Base-by-base conservation (phyloP, 2,888 invertebrate species). In the Apamea epomidion region DNA sequence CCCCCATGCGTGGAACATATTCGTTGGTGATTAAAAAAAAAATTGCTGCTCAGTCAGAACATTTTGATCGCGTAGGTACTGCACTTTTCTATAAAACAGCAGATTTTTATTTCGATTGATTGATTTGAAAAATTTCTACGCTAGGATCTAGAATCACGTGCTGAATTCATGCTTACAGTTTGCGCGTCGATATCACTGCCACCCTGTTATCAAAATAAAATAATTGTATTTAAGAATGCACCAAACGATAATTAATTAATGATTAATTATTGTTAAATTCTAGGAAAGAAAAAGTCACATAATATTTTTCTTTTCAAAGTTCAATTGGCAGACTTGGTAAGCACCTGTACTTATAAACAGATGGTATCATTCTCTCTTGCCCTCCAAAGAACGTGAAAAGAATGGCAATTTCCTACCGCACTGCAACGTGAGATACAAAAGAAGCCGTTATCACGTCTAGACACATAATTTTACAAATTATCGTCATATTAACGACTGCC, bases 401-500 rank as follows among this genome's bases (percentile, higher is more conserved):
- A 85, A 64, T 74, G 25, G 25, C 76, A 80, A 87, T 80, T 71
- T 76, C 45, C 14, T 54, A 62, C 76, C 65, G 29, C 64, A 74
- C 69, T 62, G 45, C 14, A 81, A 65, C 60, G 32, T 65, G 29
- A 75, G n/a, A 37, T 69, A 77, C 76, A 76, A 85, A 79, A 82
- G 81, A 86, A 87, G 83, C 81, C 85, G 78, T 84, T 76, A 84
- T 78, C 78, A 81, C 69, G 85, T 87, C 85, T 86, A 86, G 84
- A 87, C 86, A 83, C 85, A 85, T 87, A 73, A 86, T 85, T 85
- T 82, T 78, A 80, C 78, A 85, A 86, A 90, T 90, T 83, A 88
- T 83, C 79, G 76, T 68, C 67, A 69, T 81, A 84, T 87, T 88
- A 90, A 84, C 78, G 83, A 84, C 76, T 84, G 81, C 90, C 88